phyloP scores from a whole-genome alignment of 2,797 vertebrate species.

The Chromobotia macracanthus region DNA sequence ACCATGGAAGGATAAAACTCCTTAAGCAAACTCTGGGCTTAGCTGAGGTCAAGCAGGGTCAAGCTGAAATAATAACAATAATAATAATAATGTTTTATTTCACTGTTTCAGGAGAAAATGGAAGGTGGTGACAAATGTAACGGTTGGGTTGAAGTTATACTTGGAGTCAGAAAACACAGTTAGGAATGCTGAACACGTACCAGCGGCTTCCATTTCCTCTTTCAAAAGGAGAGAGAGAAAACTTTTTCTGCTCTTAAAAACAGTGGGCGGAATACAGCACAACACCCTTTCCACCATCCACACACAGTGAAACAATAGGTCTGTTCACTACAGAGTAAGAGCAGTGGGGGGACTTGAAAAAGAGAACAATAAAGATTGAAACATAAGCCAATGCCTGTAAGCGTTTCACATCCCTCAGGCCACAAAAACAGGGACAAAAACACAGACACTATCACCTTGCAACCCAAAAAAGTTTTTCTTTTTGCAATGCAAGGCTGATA shows the following conservation, averaged over 20 bases:
- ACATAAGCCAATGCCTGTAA: neutral
- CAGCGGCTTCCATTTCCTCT: slow-evolving; percentile 42
- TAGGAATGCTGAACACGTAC: neutral
- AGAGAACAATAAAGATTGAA: slow-evolving; percentile 10
- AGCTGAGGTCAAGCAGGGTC: neutral
- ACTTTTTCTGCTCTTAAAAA: slow-evolving; percentile 62
- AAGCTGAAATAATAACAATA: neutral
- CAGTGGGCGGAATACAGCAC: slow-evolving; percentile 62
- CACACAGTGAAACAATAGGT: slow-evolving; percentile 75
- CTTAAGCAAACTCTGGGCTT: neutral
- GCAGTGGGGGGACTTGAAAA: neutral
- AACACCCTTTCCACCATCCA: slow-evolving; percentile 84
- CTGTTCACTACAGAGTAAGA: slow-evolving; percentile 43
- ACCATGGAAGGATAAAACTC: neutral
- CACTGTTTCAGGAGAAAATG: neutral
- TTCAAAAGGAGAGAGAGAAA: slow-evolving; percentile 76
- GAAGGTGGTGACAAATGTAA: neutral
- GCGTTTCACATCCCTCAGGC: slow-evolving; percentile 1
- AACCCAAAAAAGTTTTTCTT: too few relatives aligned
- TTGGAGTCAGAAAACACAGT: neutral
- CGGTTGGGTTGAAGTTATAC: too few relatives aligned
- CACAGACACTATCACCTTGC: neutral
- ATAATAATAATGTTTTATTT: neutral
- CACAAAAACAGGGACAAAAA: neutral
- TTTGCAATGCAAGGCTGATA: neutral